A percentile compares a stretch with the other conserved stretches of the same genome.
These are phyloP conservation scores for Rhinichthys osculus DNA, from an alignment of 2,797 vertebrate species.

Conservation along the genomic window DNA sequence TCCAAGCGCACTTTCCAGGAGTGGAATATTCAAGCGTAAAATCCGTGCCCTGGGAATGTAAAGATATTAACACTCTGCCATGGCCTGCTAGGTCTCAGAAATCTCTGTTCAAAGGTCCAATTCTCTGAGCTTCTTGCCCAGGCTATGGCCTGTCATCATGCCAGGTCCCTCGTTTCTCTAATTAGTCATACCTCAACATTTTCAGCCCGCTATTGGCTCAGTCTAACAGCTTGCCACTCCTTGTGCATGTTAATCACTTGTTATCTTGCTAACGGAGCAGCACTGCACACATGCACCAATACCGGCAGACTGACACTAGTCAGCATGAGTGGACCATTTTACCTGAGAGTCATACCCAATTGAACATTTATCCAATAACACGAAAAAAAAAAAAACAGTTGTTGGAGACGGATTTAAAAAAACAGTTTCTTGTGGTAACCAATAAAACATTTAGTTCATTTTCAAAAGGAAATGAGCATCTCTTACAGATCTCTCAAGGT, in stretches of 20 bases:
- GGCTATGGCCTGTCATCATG: conserved; percentile 33
- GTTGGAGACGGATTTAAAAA: not conserved
- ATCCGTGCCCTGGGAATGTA: conserved; percentile 33
- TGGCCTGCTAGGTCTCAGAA: conserved; percentile 28
- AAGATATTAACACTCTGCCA: conserved; percentile 40
- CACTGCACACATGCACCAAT: not conserved
- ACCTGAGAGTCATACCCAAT: not conserved
- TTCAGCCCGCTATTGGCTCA: not conserved
- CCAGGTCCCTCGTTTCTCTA: conserved; percentile 28
- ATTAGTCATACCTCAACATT: conserved; percentile 47
- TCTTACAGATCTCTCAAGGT: not conserved
- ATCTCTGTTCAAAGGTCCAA: conserved; percentile 37
- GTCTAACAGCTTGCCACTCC: conserved; percentile 9
- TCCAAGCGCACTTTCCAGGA: conserved; percentile 25
- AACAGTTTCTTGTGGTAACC: not conserved
- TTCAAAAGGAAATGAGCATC: not conserved
- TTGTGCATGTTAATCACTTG: conserved; percentile 40
- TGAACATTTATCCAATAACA: not conserved
- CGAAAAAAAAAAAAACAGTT: not conserved
- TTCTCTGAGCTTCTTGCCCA: conserved; percentile 36
- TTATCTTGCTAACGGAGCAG: not conserved
- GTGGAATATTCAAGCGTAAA: conserved; percentile 42
- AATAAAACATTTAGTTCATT: not conserved
- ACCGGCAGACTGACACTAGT: not conserved
- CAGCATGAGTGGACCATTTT: conserved; percentile 5